Evolutionary conservation across 2,888 invertebrate genomes (phyloP), one percentile per base, ranked within the genome.

Genomic region (Drosophila parthenogenetica): DNA sequence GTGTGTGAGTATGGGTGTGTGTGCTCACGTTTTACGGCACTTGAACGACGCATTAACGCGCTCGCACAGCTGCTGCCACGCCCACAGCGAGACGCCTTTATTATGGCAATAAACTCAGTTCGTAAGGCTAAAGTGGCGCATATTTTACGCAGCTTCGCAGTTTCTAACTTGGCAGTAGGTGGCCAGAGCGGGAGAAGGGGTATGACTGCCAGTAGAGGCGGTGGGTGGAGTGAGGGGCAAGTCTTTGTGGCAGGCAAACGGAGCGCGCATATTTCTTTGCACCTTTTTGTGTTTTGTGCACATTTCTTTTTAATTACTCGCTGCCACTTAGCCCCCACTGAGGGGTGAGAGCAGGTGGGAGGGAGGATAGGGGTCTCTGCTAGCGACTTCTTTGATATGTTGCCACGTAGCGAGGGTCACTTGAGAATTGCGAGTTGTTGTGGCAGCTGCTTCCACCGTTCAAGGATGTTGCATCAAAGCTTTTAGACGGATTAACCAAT

Each of bases 41-140:
- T 86, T 86, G 88, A 86, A 75, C 80, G 88, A 89, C 89, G 89
- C 86, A 86, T 86, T 86, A 86, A 89, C 89, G 86, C 86, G 89
- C 73, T 64, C 80, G 78, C 86, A 86, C 89, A 86, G 86, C 73
- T 86, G 67, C 69, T 53, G 43, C 57, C 71, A 55, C 61, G 58
- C 76, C 69, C 69, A 49, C 17, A 13, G 14, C 40, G 49, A 32
- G 49, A 48, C 51, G 80, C 84, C 87, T 88, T 86, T 83, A 88
- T 84, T 88, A 86, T 73, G 83, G 83, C 89, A 84, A 84, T 84
- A 84, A 88, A 88, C 73, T 67, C 62, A 69, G 64, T 64, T 60
- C 67, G 65, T 40, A 51, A 46, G 58, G 29, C 22, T 65, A 83
- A 87, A 80, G 85, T 87, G 84, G 73, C 73, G 81, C 69, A 82